Evolutionary conservation across 2,888 invertebrate genomes (phyloP).

Genomic region (Epinotia demarniana): DNA sequence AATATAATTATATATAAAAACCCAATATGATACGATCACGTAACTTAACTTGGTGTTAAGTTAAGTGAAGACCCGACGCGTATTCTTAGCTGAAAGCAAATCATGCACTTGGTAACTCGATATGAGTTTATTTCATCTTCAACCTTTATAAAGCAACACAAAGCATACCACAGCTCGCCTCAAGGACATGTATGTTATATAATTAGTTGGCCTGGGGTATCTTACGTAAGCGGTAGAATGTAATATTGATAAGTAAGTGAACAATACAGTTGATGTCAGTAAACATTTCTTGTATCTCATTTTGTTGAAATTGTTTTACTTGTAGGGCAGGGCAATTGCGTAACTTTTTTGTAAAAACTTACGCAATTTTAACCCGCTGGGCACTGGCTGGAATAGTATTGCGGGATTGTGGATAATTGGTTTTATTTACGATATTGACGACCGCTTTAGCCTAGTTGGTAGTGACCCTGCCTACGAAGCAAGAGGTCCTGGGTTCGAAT

Average conservation of each 20-base stretch:
- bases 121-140: background rate
- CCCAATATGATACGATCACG: background rate
- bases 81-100: background rate
- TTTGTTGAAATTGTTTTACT: background rate
- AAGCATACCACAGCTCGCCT: conserved; percentile 5
- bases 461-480: no score
- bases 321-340: background rate
- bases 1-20: no score
- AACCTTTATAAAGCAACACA: conserved; percentile 1
- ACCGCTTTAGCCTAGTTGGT: no score
- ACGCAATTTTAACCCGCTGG: no score
- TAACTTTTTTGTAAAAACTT: no score
- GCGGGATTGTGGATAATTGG: no score
- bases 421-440: no score
- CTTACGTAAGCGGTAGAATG: conserved; percentile 3
- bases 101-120: background rate
- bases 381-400: no score
- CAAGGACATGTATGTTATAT: conserved; percentile 1
- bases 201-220: background rate
- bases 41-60: no score
- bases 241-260: background rate
- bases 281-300: background rate
- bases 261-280: background rate
- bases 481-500: no score
- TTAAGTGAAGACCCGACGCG: background rate